Base-by-base conservation (phyloP, 1,140 invertebrate genomes). In the Diabrotica undecimpunctata region DNA sequence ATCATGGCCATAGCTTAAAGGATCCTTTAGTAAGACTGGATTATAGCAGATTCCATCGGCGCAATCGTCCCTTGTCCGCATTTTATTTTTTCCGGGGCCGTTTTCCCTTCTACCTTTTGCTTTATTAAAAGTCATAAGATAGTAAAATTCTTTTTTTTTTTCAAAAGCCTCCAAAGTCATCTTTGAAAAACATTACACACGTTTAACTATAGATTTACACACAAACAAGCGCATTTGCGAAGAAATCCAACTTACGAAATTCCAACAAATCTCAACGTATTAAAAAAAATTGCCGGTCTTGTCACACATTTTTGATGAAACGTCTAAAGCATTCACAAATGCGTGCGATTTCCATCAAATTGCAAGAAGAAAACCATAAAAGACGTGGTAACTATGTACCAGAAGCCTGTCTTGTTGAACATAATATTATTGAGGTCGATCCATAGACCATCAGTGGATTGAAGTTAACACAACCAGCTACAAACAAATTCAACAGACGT, bases 201-300 rank as follows among this genome's bases (percentile, higher is more conserved):
- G 93, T 67, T 83, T 99, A 67, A 98, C 96, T 39, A 83, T 96
- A 69, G 97, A 99, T 82, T 99, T 99, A 81, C 96, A 99, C 79
- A 98, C 96, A 55, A 99, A 99, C 83, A 99, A 99, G 81, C 88
- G 97, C 67, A 95, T 99, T 84, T 98, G 96, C 80, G 97, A 99
- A 79, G 97, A 99, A 86, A 97, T 99, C 64, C 97, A 97, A 60
- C 96, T 99, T 72, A 98, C 99, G n/a, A n/a, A n/a, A n/a, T 80
- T 97, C 97, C 13, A 96, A 91, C 71, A 99, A 99, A 83, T 92
- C 94, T 66, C 84, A 99, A 60, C 87, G 97, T 72, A n/a, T n/a
- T n/a, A n/a, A 99, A 99, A 81, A 97, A 98, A 83, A 98, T 99
- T 81, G 97, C 97, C 80, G 97, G 97, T 65, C 99, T 98, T 82